A percentile compares a stretch with the other conserved stretches of the same genome.
phyloP scores from a whole-genome alignment of 2,888 invertebrate genomes.

The Thymelicus acteon region DNA sequence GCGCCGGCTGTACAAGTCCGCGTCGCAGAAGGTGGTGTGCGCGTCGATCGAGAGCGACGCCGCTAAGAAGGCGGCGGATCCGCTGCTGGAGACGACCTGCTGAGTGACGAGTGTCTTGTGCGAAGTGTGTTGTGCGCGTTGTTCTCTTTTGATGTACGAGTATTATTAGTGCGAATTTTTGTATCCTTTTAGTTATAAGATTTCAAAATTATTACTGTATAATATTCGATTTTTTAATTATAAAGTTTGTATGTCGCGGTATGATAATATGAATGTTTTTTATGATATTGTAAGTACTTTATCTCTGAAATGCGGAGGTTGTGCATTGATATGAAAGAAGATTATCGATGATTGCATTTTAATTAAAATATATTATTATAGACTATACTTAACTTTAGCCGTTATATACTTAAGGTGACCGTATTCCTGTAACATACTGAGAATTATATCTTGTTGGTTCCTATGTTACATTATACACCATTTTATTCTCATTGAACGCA shows the following conservation, averaged over 20 bases:
- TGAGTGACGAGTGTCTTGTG: slow-evolving; percentile 46
- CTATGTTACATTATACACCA: slow-evolving; percentile 54
- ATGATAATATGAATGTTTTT: slow-evolving; percentile 63
- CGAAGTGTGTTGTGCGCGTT: slow-evolving; percentile 54
- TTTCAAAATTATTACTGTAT: slow-evolving; percentile 80
- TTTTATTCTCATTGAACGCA: slow-evolving; percentile 52
- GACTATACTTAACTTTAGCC: slow-evolving; percentile 49
- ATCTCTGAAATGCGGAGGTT: slow-evolving; percentile 71
- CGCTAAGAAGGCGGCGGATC: slow-evolving; percentile 56
- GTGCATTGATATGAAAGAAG: slow-evolving; percentile 65
- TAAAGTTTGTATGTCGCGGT: slow-evolving; percentile 56
- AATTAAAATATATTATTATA: slow-evolving; percentile 47
- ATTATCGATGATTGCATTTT: slow-evolving; percentile 50
- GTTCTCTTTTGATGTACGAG: slow-evolving; percentile 63
- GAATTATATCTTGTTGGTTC: slow-evolving; percentile 58
- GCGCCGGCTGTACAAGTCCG: slow-evolving; percentile 63
- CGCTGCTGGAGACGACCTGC: slow-evolving; percentile 77
- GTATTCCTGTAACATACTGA: slow-evolving; percentile 47
- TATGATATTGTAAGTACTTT: slow-evolving; percentile 66
- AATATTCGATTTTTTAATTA: slow-evolving; percentile 62
- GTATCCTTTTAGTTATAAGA: slow-evolving; percentile 78
- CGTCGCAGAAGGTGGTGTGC: slow-evolving; percentile 58
- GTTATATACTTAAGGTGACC: slow-evolving; percentile 51
- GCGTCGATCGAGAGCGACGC: slow-evolving; percentile 49
- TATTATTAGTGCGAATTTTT: slow-evolving; percentile 82